These are phyloP conservation scores for Istiophorus platypterus DNA, from an alignment of 2,113 vertebrate genomes.

Conservation along the genomic window DNA sequence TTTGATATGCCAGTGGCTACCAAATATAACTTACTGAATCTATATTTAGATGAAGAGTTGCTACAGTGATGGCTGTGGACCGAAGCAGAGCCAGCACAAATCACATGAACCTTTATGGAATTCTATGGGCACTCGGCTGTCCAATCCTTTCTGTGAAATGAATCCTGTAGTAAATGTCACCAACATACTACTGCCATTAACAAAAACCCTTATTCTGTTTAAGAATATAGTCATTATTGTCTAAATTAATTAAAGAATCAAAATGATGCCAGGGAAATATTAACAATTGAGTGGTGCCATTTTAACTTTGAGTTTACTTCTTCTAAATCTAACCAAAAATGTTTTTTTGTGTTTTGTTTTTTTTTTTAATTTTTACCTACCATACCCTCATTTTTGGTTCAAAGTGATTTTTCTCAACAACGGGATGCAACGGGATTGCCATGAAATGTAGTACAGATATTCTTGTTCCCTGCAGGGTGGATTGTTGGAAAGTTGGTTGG, in stretches of 20 bases:
- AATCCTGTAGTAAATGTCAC: background rate
- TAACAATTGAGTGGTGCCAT: background rate
- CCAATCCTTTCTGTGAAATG: background rate
- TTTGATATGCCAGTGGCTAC: background rate
- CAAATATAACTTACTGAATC: no score
- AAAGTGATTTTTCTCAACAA: no score
- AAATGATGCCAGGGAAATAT: background rate
- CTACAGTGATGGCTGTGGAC: conserved; percentile 5
- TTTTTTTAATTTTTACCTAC: no score
- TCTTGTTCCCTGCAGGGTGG: no score
- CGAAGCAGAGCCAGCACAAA: background rate
- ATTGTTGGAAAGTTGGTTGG: no score
- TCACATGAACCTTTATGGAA: conserved; percentile 18
- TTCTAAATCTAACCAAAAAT: no score
- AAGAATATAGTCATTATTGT: background rate
- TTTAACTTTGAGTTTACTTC: no score
- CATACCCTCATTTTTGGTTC: no score
- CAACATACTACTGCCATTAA: background rate
- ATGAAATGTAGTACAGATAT: no score
- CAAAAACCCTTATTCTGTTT: background rate
- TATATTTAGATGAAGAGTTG: conserved; percentile 58
- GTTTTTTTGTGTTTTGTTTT: no score
- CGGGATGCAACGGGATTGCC: no score
- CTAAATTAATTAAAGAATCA: background rate
- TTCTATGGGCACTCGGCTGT: conserved; percentile 27